Conservation (phyloP, 2,888 invertebrate genomes). For the Eilema depressum region DNA sequence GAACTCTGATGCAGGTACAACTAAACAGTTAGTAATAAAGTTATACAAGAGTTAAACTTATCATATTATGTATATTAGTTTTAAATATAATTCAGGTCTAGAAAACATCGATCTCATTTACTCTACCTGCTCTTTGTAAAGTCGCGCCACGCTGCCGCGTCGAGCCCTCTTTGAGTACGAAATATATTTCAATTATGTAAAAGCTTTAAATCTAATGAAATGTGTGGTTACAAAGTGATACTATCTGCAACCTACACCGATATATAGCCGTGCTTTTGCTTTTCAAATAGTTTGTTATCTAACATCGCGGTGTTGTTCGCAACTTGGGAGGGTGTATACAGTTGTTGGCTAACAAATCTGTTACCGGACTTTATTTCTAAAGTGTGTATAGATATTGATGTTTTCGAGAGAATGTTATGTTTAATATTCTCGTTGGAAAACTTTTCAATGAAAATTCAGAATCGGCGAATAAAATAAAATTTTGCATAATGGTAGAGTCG, state of each 20-base stretch:
- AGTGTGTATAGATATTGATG: slow-evolving; percentile 22
- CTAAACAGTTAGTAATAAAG: not conserved
- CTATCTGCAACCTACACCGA: slow-evolving; percentile 38
- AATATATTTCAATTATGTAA: slow-evolving; percentile 50
- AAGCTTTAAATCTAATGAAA: slow-evolving; percentile 50
- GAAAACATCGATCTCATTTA: slow-evolving; percentile 24
- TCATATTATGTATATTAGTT: not conserved
- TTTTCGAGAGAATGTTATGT: slow-evolving; percentile 2
- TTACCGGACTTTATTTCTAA: slow-evolving; percentile 38
- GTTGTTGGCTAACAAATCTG: slow-evolving; percentile 28
- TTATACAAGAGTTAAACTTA: not conserved
- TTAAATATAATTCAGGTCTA: not conserved
- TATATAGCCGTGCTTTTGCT: slow-evolving; percentile 40
- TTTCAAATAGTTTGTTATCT: slow-evolving; percentile 50
- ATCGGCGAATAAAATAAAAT: not conserved
- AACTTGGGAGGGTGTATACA: slow-evolving; percentile 28
- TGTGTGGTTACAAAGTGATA: slow-evolving; percentile 51
- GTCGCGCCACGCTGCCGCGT: slow-evolving; percentile 15
- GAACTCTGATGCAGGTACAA: not conserved
- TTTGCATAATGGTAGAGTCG: not conserved
- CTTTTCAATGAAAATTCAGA: not conserved
- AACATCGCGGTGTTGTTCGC: slow-evolving; percentile 34
- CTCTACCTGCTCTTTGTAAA: slow-evolving; percentile 26
- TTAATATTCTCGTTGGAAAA: not conserved
- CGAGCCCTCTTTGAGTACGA: slow-evolving; percentile 32